Conservation (phyloP, 2,113 vertebrate genomes). For the Lepus europaeus region DNA sequence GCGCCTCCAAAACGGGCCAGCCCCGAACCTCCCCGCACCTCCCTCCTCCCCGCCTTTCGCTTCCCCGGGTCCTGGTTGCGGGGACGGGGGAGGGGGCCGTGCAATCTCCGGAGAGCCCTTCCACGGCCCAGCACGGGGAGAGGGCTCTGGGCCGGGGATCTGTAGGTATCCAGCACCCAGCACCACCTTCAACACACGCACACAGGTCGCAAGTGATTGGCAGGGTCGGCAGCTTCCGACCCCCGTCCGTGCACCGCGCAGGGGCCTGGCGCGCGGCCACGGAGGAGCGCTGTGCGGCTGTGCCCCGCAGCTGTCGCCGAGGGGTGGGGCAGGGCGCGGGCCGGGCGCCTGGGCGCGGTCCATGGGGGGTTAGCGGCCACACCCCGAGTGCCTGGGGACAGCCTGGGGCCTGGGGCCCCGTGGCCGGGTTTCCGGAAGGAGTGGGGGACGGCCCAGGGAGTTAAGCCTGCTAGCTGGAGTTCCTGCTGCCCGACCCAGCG, state of each 20-base stretch:
- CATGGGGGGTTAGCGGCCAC: background rate
- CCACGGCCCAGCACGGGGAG: background rate
- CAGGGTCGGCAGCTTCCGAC: background rate
- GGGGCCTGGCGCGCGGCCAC: background rate
- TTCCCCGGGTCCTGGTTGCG: background rate
- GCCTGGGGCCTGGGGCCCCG: background rate
- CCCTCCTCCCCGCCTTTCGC: background rate
- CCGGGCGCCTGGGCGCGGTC: background rate
- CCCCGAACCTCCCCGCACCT: constrained; percentile 19
- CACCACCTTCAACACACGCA: background rate
- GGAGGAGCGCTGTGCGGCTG: background rate
- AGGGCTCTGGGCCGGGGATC: background rate
- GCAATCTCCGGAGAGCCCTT: background rate
- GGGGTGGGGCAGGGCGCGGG: constrained; percentile 25
- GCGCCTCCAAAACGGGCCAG: background rate
- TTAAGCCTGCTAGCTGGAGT: background rate
- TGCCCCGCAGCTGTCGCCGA: constrained; percentile 61
- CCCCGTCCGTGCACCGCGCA: background rate
- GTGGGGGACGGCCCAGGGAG: background rate
- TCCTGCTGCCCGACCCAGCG: background rate
- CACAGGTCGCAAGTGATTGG: background rate
- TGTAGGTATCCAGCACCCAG: background rate
- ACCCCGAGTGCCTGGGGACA: background rate
- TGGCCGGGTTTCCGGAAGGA: background rate
- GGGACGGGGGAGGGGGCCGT: background rate